Evolutionary conservation across 2,113 vertebrate species (phyloP).

Genomic region (Oncorhynchus masou): DNA sequence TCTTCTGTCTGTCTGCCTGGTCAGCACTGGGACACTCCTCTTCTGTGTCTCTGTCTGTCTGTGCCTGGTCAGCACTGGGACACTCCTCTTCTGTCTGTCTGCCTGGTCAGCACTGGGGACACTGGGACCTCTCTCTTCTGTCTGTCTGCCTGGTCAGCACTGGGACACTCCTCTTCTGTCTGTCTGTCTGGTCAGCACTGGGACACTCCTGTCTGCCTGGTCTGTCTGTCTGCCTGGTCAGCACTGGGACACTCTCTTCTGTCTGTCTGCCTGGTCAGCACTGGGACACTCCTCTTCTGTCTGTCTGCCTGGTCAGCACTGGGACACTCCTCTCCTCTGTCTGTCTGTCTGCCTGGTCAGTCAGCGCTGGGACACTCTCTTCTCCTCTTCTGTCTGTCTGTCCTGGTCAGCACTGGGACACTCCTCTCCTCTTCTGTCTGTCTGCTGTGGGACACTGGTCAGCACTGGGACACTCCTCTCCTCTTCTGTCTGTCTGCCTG

Average conservation of each 20-base stretch:
- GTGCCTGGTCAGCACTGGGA: too few species aligned
- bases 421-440: neutral
- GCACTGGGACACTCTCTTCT: neutral
- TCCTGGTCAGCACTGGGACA: neutral
- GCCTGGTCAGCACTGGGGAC: neutral
- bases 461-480: too few species aligned
- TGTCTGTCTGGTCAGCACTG: neutral
- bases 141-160: neutral
- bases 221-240: neutral
- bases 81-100: neutral
- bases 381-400: neutral
- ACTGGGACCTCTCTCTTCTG: neutral
- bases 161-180: neutral
- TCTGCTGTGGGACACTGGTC: neutral
- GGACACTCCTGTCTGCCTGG: too few species aligned
- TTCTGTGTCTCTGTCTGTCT: neutral
- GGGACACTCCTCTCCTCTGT: too few species aligned
- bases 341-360: neutral
- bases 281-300: neutral
- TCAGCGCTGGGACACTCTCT: neutral
- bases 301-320: neutral
- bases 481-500: neutral
- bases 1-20: constrained; percentile 4
- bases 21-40: neutral
- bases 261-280: neutral